Percentiles rank a stretch among this genome's conserved stretches.
These are phyloP conservation scores for Meta bourneti DNA, from an alignment of 2,888 invertebrate genomes.

Conservation along the genomic window DNA sequence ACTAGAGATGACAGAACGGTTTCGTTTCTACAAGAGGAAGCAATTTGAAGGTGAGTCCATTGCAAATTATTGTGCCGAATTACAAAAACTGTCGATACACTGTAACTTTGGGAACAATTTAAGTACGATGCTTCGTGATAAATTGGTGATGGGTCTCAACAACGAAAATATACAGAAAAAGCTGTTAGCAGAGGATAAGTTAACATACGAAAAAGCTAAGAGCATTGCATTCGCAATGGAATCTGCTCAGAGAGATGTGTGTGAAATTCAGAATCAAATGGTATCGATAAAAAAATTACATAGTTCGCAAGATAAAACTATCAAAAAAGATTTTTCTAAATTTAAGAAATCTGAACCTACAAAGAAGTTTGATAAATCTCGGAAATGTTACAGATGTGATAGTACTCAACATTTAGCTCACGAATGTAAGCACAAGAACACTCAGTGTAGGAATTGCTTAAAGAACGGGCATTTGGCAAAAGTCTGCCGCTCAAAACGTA, in stretches of 20 bases:
- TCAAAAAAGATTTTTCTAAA: conserved; percentile 31
- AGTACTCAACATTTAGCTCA: conserved; percentile 35
- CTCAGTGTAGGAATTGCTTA: conserved; percentile 26
- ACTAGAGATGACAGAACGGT: conserved; percentile 60
- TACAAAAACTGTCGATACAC: conserved; percentile 62
- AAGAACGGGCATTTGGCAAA: conserved; percentile 27
- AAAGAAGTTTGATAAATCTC: conserved; percentile 38
- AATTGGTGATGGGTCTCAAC: conserved; percentile 66
- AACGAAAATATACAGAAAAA: conserved; percentile 65
- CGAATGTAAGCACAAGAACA: conserved; percentile 8
- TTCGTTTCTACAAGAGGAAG: conserved; percentile 60
- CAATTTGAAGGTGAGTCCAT: conserved; percentile 61
- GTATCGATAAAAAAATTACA: conserved; percentile 24
- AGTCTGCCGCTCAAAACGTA: conserved; percentile 38
- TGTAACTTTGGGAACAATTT: conserved; percentile 65
- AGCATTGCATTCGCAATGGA: conserved; percentile 31
- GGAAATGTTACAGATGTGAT: conserved; percentile 37
- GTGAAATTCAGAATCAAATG: conserved; percentile 26
- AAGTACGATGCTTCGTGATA: conserved; percentile 63
- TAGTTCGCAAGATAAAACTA: conserved; percentile 37
- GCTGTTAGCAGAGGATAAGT: conserved; percentile 67
- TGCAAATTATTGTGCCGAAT: conserved; percentile 60
- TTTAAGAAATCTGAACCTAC: conserved; percentile 39
- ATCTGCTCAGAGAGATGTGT: conserved; percentile 34
- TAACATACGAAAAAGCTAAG: conserved; percentile 64